Evolutionary conservation across 1,140 invertebrate species (phyloP).

Genomic region (honey bee (Apis mellifera)): Amel_HAv3.1 CM009945.2:4240501-4241000

Average conservation of each 20-base stretch:
- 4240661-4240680: too few species aligned
- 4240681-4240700: too few species aligned
- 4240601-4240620: too few species aligned
- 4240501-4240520: too few species aligned
- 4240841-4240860: slow-evolving; percentile 27
- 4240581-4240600: too few species aligned
- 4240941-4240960: too few species aligned
- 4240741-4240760: neutral
- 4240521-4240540: neutral
- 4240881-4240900: neutral
- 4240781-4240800: neutral
- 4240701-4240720: neutral
- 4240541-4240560: neutral
- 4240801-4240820: neutral
- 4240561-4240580: too few species aligned
- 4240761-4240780: too few species aligned
- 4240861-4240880: slow-evolving; percentile 35
- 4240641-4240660: too few species aligned
- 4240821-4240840: slow-evolving; percentile 42
- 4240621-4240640: too few species aligned
- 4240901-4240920: slow-evolving; percentile 22
- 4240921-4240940: slow-evolving; percentile 19
- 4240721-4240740: slow-evolving; percentile 5
- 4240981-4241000: too few species aligned
- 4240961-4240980: too few species aligned